Conservation (phyloP, 1,140 invertebrate genomes). For the Atopsyche davidsoni region DNA sequence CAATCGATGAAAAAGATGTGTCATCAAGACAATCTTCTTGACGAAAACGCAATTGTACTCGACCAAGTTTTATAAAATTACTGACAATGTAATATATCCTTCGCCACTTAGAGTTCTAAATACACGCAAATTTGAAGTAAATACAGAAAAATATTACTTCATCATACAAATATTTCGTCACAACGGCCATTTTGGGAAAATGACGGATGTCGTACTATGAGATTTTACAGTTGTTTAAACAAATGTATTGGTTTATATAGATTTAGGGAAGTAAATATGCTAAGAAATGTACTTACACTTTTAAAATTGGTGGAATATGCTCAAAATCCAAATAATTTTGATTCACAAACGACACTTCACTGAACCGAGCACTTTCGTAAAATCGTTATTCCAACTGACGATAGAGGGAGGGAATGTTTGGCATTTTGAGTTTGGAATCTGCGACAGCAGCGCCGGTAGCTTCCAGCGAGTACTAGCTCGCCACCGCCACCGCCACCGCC, state of each 20-base stretch:
- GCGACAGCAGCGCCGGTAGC: neutral
- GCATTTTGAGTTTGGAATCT: too few species aligned
- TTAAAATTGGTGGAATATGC: slow-evolving; percentile 2
- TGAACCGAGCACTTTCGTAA: slow-evolving; percentile 13
- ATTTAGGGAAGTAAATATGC: too few species aligned
- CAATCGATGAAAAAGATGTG: slow-evolving; percentile 17
- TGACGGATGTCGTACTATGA: slow-evolving; percentile 21
- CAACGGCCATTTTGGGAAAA: slow-evolving; percentile 27
- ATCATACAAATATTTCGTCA: slow-evolving; percentile 25
- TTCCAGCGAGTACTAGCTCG: neutral
- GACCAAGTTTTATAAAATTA: too few species aligned
- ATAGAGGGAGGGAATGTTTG: slow-evolving; percentile 20
- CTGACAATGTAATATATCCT: too few species aligned
- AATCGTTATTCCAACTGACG: slow-evolving; percentile 19
- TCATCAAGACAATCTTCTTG: too few species aligned
- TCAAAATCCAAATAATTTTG: slow-evolving; percentile 17
- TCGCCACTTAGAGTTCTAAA: too few species aligned
- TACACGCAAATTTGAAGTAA: neutral
- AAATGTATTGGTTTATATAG: too few species aligned
- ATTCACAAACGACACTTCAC: slow-evolving; percentile 22
- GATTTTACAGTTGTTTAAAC: too few species aligned
- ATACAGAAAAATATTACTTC: slow-evolving; percentile 12
- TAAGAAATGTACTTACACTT: slow-evolving; percentile 13
- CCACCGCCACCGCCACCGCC: neutral
- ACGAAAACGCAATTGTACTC: too few species aligned